Evolutionary conservation across 2,888 invertebrate genomes (phyloP), one percentile per base, ranked within the genome.

Genomic region (Pandemis heparana): DNA sequence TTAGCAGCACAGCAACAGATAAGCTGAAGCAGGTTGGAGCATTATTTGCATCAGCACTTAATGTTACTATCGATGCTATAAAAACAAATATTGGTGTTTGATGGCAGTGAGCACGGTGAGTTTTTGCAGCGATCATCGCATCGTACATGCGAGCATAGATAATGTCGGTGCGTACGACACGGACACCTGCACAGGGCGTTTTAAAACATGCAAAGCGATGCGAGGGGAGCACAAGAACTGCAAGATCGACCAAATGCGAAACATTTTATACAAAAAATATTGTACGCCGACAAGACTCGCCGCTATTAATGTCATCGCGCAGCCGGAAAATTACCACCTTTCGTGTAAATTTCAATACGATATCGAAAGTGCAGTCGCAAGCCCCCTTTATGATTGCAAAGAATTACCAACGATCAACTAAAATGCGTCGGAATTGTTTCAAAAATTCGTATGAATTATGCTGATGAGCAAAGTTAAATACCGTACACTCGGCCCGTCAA

Each of bases 271-370:
- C 86, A 87, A 90, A 89, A 90, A 89, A 88, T 83, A 88, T 85
- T 86, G 83, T 87, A 88, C 85, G 82, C 84, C 79, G 80, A 79
- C 82, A 80, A 83, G 80, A 82, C 85, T 85, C 75, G 82, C 79
- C 76, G 83, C 88, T 86, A 91, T 94, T 94, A 94, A 89, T 91
- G 89, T 89, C 89, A 88, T 89, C 92, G 91, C 82, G 80, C 82
- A 78, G 85, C 77, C 92, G 91, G 89, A 93, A 94, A 93, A 94
- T 94, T 90, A 87, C 89, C 89, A 87, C 86, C 89, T 91, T 90
- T 89, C 89, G 88, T 89, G 87, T 89, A 89, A 89, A 92, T 91
- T 90, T 92, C 85, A 91, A 92, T 91, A 84, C 80, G 80, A 88
- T 81, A 91, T 90, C 87, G 87, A 91, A 89, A 90, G 89, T 88